phyloP scores from a whole-genome alignment of 2,888 invertebrate genomes.

The Sylvicola fuscatus region DNA sequence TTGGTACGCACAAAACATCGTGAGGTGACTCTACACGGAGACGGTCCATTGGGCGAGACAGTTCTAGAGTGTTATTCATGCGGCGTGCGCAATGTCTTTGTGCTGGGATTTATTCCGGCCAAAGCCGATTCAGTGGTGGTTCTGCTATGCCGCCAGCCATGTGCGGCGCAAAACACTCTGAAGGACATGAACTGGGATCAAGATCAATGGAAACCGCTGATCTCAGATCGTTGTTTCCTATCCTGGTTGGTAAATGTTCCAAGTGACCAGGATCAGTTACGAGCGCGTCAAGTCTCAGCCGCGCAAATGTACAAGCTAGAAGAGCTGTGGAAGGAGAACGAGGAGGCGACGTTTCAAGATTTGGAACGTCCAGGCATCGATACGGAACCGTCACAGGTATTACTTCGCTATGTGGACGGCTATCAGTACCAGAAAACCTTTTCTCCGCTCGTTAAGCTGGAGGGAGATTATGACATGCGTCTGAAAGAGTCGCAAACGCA shows the following conservation, averaged over 20 bases:
- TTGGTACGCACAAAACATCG: constrained; percentile 98
- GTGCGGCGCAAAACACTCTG: constrained; percentile 88
- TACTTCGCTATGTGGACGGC: constrained; percentile 82
- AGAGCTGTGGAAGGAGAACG: constrained; percentile 97
- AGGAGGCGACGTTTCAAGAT: constrained; percentile 95
- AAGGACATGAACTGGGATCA: constrained; percentile 99
- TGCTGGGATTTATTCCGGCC: constrained; percentile 96
- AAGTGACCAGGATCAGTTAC: constrained; percentile 83
- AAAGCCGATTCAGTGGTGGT: constrained; percentile 98
- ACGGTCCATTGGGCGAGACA: constrained; percentile 95
- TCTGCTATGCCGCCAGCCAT: constrained; percentile 86
- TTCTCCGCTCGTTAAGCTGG: constrained; percentile 87
- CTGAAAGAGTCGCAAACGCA: constrained; percentile 97
- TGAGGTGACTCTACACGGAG: constrained; percentile 92
- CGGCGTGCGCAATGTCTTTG: constrained; percentile 94
- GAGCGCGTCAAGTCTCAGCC: constrained; percentile 91
- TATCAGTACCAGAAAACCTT: constrained; percentile 98
- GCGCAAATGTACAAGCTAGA: constrained; percentile 95
- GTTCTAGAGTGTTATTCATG: constrained; percentile 97
- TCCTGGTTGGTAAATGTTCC: constrained; percentile 98
- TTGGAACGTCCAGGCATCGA: constrained; percentile 95
- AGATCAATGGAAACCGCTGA: constrained; percentile 95
- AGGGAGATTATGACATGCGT: constrained; percentile 96
- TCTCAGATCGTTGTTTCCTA: constrained; percentile 87
- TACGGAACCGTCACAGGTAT: constrained; percentile 80